Base-by-base conservation (phyloP, 2,888 invertebrate species). In the Folsomia candida region DNA sequence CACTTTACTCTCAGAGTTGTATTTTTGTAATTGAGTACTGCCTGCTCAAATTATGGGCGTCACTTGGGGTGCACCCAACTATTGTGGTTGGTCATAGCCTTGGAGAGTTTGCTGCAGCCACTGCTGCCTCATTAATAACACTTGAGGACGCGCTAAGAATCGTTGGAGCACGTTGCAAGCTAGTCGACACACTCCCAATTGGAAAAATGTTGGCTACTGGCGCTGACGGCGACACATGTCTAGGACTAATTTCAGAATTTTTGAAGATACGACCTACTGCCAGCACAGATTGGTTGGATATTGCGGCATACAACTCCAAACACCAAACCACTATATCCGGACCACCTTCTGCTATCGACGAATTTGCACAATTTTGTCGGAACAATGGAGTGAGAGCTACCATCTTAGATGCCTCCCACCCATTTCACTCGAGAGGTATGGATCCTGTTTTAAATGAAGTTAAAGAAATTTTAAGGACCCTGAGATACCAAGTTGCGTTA, bases 301-400 rank as follows among this genome's bases (percentile, higher is more conserved):
- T 68, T 60, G 74, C 76, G 0, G 75, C 71, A 29, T 27, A 72
- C n/a, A 77, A 77, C 51, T n/a, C n/a, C n/a, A n/a, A n/a, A n/a
- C n/a, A n/a, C n/a, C n/a, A n/a, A n/a, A n/a, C n/a, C n/a, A n/a
- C 71, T 0, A 67, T 74, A 14, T 66, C 71, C 6, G 74, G 74
- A 18, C 6, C 37, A 28, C 22, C 51, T 4, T 28, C 67, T n/a
- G 51, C 57, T 0, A 59, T 64, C 6, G 24, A 59, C 2, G 25
- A 25, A n/a, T 65, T 71, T 65, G 37, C 54, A 1, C 51, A 63
- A 24, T 75, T 67, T 29, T 69, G 67, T 26, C 27, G 6, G 25
- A 51, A 29, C 9, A 60, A 71, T 6, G 29, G 62, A 18, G 22
- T 75, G 14, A 73, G 69, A 47, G 61, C 60, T 9, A 29, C 27